Evolutionary conservation across 2,888 invertebrate species (phyloP).

Genomic region (Pyralis farinalis): DNA sequence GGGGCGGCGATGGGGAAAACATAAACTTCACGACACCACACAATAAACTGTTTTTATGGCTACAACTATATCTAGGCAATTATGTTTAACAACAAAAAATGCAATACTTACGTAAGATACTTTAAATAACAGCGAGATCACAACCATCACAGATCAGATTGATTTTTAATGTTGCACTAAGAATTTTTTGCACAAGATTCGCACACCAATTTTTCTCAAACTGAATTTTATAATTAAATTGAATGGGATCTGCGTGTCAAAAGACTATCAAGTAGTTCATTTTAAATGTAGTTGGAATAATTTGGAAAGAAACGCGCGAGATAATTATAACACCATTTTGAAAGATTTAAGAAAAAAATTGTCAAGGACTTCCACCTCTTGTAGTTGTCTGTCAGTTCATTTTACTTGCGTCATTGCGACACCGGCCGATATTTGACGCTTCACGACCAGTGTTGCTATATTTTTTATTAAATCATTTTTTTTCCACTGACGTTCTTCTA

Average conservation of each 20-base stretch:
- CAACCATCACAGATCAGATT: constrained; percentile 63
- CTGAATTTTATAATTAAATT: constrained; percentile 21
- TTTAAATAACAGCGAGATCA: constrained; percentile 62
- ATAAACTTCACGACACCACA: not conserved
- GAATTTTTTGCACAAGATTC: constrained; percentile 24
- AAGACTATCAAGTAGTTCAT: constrained; percentile 48
- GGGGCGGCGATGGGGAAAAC: not conserved
- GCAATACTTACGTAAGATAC: constrained; percentile 73
- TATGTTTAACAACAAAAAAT: constrained; percentile 55
- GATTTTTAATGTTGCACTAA: constrained; percentile 43
- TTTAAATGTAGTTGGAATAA: constrained; percentile 51
- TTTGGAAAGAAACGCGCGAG: constrained; percentile 68
- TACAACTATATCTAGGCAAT: not conserved
- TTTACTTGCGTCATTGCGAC: constrained; percentile 65
- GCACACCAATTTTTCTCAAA: constrained; percentile 30
- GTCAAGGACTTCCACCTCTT: constrained; percentile 64
- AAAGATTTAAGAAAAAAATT: constrained; percentile 68
- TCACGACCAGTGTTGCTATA: constrained; percentile 19
- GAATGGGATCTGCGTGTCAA: constrained; percentile 32
- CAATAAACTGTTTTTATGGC: not conserved
- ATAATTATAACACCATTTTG: constrained; percentile 75
- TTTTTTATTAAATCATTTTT: not conserved
- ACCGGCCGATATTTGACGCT: constrained; percentile 39
- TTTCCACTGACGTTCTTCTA: too few relatives aligned
- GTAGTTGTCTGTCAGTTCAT: constrained; percentile 31